These are phyloP conservation scores for Lytechinus variegatus DNA, from an alignment of 35 echinoderm and acorn worm species.

Conservation along the genomic window DNA sequence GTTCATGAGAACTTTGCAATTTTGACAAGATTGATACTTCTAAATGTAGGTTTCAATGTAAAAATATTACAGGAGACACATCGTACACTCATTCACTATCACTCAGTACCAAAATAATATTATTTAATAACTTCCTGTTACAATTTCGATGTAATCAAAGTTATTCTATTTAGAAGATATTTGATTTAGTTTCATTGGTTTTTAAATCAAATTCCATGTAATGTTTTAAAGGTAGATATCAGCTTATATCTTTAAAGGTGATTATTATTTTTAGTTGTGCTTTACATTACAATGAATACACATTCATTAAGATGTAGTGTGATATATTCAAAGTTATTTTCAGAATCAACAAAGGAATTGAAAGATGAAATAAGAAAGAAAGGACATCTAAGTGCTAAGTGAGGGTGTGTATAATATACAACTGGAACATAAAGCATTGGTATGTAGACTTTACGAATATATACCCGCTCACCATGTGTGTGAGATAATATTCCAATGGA, in stretches of 20 bases:
- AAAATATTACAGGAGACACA: no score
- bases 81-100: no score
- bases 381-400: not conserved
- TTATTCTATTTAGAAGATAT: no score
- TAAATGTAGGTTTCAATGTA: no score
- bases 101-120: no score
- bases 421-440: not conserved
- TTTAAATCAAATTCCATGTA: no score
- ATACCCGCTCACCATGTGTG: not conserved
- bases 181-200: no score
- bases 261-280: not conserved
- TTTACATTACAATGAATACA: not conserved
- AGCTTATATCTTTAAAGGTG: not conserved
- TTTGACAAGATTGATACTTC: no score
- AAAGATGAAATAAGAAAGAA: not conserved
- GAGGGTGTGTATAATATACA: not conserved
- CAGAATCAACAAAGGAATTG: not conserved
- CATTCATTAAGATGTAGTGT: not conserved
- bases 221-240: not conserved
- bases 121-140: no score
- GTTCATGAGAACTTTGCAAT: no score
- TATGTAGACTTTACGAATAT: not conserved
- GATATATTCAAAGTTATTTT: not conserved
- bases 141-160: no score
- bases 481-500: not conserved